phyloP scores from a whole-genome alignment of 2,888 invertebrate species.

The Muschampia plurimacula region DNA sequence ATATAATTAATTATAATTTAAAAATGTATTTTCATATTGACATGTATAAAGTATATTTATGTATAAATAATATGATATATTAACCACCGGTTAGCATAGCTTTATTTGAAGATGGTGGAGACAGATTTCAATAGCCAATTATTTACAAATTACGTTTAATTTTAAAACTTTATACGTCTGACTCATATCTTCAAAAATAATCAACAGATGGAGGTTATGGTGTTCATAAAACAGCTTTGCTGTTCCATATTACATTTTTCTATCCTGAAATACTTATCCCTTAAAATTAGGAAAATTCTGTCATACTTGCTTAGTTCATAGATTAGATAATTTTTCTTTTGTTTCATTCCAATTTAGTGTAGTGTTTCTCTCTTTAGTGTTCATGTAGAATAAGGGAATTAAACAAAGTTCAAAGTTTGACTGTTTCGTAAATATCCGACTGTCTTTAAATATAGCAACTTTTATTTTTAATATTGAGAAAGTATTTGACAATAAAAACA shows the following conservation, averaged over 20 bases:
- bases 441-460: too few relatives aligned
- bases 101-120: conserved; percentile 1
- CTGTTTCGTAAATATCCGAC: neutral
- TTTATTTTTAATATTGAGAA: neutral
- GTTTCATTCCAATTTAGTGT: neutral
- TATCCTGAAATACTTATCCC: too few relatives aligned
- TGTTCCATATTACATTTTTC: too few relatives aligned
- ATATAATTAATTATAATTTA: neutral
- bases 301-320: neutral
- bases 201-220: too few relatives aligned
- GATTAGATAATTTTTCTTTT: neutral
- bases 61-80: conserved; percentile 15
- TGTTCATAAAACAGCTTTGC: too few relatives aligned
- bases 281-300: neutral
- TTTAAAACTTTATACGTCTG: too few relatives aligned
- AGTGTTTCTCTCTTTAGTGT: neutral
- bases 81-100: conserved; percentile 33
- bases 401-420: neutral
- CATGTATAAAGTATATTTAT: conserved; percentile 18
- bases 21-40: neutral
- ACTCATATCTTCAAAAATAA: too few relatives aligned
- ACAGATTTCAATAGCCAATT: neutral
- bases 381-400: neutral
- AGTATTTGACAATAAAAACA: neutral
- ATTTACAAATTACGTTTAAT: neutral